Conservation (phyloP, 2,113 vertebrate genomes). For the Onychostruthus taczanowskii region DNA sequence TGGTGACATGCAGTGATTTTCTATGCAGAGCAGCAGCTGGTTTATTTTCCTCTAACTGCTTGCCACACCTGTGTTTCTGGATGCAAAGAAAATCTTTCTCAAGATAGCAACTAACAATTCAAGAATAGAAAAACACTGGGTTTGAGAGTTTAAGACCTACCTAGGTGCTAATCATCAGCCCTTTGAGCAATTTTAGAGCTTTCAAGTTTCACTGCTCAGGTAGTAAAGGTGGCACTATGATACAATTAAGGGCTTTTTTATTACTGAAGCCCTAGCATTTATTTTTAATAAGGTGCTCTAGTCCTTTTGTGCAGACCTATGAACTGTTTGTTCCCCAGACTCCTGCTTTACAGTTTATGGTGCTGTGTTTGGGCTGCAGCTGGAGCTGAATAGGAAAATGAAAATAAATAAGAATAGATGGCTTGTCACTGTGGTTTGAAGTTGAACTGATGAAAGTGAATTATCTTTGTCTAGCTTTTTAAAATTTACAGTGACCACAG, state of each 20-base stretch:
- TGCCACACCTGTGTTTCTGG: neutral
- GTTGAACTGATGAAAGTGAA: conserved; percentile 2
- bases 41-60: neutral
- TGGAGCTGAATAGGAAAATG: neutral
- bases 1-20: neutral
- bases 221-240: neutral
- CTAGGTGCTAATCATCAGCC: neutral
- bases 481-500: neutral
- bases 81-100: neutral
- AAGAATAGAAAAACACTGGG: neutral
- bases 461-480: neutral
- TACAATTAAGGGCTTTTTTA: neutral
- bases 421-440: neutral
- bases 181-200: neutral
- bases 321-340: neutral
- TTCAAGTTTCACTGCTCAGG: neutral
- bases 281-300: neutral
- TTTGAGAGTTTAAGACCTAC: neutral
- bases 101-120: neutral
- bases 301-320: neutral
- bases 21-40: neutral
- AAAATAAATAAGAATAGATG: neutral
- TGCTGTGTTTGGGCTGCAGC: neutral
- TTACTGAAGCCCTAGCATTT: neutral
- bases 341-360: neutral